phyloP scores from a whole-genome alignment of 2,888 invertebrate genomes.

The Arge pagana region DNA sequence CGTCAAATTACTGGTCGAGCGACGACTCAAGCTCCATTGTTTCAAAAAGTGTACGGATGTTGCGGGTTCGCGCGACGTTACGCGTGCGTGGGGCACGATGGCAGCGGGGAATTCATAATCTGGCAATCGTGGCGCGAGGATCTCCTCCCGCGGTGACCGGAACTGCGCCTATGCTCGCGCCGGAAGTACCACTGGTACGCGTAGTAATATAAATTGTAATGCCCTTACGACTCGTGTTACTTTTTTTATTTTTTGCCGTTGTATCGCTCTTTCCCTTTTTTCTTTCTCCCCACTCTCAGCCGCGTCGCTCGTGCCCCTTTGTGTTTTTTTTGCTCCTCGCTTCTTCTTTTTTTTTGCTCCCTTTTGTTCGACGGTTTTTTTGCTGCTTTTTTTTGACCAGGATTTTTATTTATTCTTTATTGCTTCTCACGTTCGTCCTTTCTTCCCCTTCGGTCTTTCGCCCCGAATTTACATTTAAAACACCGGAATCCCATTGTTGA shows the following conservation, averaged over 20 bases:
- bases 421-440: too few species aligned
- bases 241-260: constrained; percentile 36
- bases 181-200: constrained; percentile 56
- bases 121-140: constrained; percentile 55
- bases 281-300: background rate
- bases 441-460: too few species aligned
- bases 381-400: background rate
- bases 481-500: constrained; percentile 37
- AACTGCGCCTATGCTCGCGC: constrained; percentile 57
- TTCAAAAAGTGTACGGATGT: too few species aligned
- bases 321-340: background rate
- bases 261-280: background rate
- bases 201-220: constrained; percentile 58
- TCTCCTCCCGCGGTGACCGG: constrained; percentile 55
- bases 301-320: background rate
- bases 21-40: too few species aligned
- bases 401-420: too few species aligned
- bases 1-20: too few species aligned
- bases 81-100: background rate
- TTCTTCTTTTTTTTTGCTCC: background rate
- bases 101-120: constrained; percentile 50
- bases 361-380: background rate
- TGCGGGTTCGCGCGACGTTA: too few species aligned
- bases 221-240: constrained; percentile 54
- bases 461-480: constrained; percentile 56